Base-by-base conservation (phyloP, 2,888 invertebrate species). In the Cataglyphis rosenhaueri region DNA sequence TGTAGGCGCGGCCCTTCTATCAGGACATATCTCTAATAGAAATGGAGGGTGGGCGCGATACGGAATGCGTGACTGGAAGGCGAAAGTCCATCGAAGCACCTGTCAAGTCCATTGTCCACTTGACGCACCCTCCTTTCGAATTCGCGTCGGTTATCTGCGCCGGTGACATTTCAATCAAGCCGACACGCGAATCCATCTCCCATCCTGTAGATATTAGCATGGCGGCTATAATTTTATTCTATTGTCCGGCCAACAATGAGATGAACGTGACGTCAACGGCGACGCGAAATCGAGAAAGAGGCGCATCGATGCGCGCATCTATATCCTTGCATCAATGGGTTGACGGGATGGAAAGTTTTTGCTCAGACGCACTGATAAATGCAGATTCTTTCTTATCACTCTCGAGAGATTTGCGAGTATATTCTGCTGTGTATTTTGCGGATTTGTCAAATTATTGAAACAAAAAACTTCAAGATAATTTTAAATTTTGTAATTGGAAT, bases 91-190 rank as follows among this genome's bases (percentile, higher is more conserved):
- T 62, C 75, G 66, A 83, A 83, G 84, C 78, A 84, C 84, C 84
- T 84, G 84, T 84, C 84, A 84, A 78, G 70, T 29, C 78, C 83
- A 76, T 83, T 83, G 76, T 71, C 78, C 78, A 76, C 73, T 84
- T 73, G 84, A 83, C 84, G 59, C 84, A 73, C 84, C 83, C 84
- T 66, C 78, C 52, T 48, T 83, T 78, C 61, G 76, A 57, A 82
- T 71, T 82, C 76, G 82, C 65, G 65, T 9, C 55, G 65, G 82
- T 82, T 62, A 66, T 83, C 82, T 66, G 32, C 65, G 52, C 35
- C 66, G 61, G 78, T 84, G 84, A 84, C 84, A 68, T 84, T 84
- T 84, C 84, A 84, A 84, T 84, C 84, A 76, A 62, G 83, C 74
- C 82, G 83, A 66, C 84, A 65, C 73, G 71, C 74, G 76, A 76